Conservation (phyloP, 2,113 vertebrate genomes). For the Clarias macrocephalus region DNA sequence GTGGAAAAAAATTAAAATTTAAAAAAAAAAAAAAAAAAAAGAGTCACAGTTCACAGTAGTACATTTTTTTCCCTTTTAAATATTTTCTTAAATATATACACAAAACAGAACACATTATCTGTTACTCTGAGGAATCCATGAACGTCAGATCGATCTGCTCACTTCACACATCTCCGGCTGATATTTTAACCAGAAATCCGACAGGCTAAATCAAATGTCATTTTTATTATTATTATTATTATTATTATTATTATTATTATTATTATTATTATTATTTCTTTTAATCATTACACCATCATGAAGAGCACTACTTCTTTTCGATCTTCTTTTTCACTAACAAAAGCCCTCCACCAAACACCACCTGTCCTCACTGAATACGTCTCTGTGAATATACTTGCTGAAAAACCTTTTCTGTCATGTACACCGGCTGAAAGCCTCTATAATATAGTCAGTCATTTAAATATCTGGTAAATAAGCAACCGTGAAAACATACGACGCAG, state of each 20-base stretch:
- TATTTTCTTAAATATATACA: conserved; percentile 67
- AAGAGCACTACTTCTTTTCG: conserved; percentile 47
- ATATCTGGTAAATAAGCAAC: conserved; percentile 63
- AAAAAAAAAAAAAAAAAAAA: conserved; percentile 50
- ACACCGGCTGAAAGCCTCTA: conserved; percentile 48
- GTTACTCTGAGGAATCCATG: conserved; percentile 61
- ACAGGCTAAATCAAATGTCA: conserved; percentile 59
- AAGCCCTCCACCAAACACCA: conserved; percentile 56
- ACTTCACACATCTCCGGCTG: conserved; percentile 32
- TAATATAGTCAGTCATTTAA: conserved; percentile 61
- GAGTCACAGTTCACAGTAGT: conserved; percentile 73
- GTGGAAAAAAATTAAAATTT: neutral
- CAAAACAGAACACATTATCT: conserved; percentile 67
- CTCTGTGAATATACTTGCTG: conserved; percentile 55
- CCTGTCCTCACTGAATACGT: conserved; percentile 53
- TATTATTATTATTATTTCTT: conserved; percentile 59
- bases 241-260: conserved; percentile 53
- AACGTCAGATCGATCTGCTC: conserved; percentile 56
- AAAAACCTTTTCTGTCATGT: conserved; percentile 44
- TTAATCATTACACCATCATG: conserved; percentile 45
- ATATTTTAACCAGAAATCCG: conserved; percentile 57
- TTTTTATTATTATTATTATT: conserved; percentile 61
- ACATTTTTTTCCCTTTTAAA: conserved; percentile 62
- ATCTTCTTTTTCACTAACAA: conserved; percentile 12
- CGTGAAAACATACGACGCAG: conserved; percentile 49